Base-by-base conservation (phyloP, 1,140 invertebrate genomes). In the Doryteuthis pealeii region DNA sequence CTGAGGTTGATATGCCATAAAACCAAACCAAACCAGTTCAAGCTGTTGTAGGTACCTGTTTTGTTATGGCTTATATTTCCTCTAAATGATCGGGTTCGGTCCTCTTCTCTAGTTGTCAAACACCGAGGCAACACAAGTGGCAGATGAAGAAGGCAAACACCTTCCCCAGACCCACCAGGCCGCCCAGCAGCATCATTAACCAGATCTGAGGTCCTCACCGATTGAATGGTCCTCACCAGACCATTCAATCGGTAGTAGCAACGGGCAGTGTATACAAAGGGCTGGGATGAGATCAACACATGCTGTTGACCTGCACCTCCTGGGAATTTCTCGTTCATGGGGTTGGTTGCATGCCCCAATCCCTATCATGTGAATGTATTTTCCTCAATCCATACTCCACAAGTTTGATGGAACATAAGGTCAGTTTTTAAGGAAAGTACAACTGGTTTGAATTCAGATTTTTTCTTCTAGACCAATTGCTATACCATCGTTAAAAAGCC, bases 181-280 rank as follows among this genome's bases (percentile, higher is more conserved):
- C n/a, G n/a, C 28, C 45, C 22, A 54, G 35, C 68, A 32, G 45
- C 40, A 68, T 62, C 74, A 10, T 15, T 91, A 87, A 89, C 87
- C 83, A 74, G 79, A 90, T 93, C 92, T 91, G 90, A 91, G 91
- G 90, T 89, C 90, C 91, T 93, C 92, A 88, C 92, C 92, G n/a
- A n/a, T n/a, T n/a, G n/a, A n/a, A n/a, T n/a, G n/a, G 90, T 89
- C 90, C 91, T 93, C 92, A 88, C 92, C 92, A 91, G 92, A 92
- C 89, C 91, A 91, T 92, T 92, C 92, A 92, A 93, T 94, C 92
- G 92, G 92, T 93, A 93, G 92, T 93, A 94, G 93, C 93, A 93
- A 94, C 92, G 92, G 92, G 92, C 92, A 92, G 92, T 94, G 92
- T 94, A 93, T 93, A 93, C 92, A 93, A 93, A 93, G 92, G 92